Evolutionary conservation across 2,797 vertebrate genomes (phyloP), one percentile per base, ranked within the genome.

Genomic region (Tolypeutes matacus): DNA sequence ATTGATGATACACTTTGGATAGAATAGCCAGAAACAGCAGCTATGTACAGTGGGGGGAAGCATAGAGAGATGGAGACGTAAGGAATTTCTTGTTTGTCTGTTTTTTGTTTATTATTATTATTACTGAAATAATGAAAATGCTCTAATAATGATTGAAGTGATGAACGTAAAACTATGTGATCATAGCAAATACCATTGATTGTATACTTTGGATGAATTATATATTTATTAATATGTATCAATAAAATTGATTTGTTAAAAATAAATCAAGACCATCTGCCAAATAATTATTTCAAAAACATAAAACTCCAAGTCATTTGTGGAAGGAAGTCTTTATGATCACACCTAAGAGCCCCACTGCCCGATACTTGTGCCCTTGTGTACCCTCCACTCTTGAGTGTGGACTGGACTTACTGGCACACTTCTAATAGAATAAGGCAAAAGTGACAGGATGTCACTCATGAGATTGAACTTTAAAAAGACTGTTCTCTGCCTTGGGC

Each of bases 221-320:
- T 46, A 46, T 46, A 8, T 11, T 46, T 46, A 46, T 46, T 46
- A 46, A 46, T 46, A 46, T 46, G 46, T 46, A 46, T 46, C 46
- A 46, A 46, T 46, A 46, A 46, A 46, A 46, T 46, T 46, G 18
- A 67, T 67, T 86, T 73, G 60, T 81, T 85, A 76, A 46, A 46
- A 46, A 46, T 6, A 70, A 81, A 65, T 70, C 31, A 93, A 86
- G 39, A 49, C 62, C 49, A 62, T 82, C 23, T 93, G 76, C 53
- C 60, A 93, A 83, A 77, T 1, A 46, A 46, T 92, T 49, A 65
- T 86, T 96, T 86, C 13, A 75, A 51, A 93, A 1, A 82, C 69
- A 86, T 86, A 95, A 92, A 90, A 86, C 20, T 86, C 46, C 39
- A 86, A 5, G 11, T 27, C 18, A 11, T 70, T 70, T 86, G 34